Conservation (phyloP, 1,140 invertebrate genomes). For the Drosophila trapezifrons region DNA sequence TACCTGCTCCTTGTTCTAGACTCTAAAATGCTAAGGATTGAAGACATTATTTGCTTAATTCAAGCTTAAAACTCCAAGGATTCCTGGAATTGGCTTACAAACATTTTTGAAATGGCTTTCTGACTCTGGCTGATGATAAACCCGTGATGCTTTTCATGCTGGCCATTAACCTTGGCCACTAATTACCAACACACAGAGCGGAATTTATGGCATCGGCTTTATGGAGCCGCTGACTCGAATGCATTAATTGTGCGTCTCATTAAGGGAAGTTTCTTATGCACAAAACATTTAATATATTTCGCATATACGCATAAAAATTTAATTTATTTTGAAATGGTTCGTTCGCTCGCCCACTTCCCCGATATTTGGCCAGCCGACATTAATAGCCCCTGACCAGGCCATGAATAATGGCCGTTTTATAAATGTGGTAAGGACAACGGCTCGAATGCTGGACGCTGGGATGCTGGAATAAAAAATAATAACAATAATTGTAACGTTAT, state of each 20-base stretch:
- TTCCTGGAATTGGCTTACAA: background rate
- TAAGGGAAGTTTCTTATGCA: slow-evolving; percentile 53
- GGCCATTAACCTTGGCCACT: slow-evolving; percentile 56
- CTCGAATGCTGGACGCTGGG: background rate
- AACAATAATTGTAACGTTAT: slow-evolving; percentile 64
- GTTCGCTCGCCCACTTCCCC: slow-evolving; percentile 5
- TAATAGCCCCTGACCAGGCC: slow-evolving; percentile 52
- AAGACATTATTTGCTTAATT: background rate
- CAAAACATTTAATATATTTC: slow-evolving; percentile 59
- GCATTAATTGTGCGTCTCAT: slow-evolving; percentile 61
- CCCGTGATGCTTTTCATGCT: slow-evolving; percentile 22
- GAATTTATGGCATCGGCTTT: slow-evolving; percentile 54
- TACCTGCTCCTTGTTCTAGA: too few species aligned
- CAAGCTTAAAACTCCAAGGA: background rate
- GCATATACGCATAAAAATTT: slow-evolving; percentile 51
- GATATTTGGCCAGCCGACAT: slow-evolving; percentile 48
- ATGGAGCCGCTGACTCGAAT: slow-evolving; percentile 37
- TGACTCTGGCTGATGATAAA: slow-evolving; percentile 25
- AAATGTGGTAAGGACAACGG: slow-evolving; percentile 45
- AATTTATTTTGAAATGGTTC: slow-evolving; percentile 56
- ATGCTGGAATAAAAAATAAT: slow-evolving; percentile 49
- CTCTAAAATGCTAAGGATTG: too few species aligned
- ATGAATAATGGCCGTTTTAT: slow-evolving; percentile 60
- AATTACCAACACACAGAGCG: slow-evolving; percentile 40
- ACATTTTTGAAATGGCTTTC: background rate